Evolutionary conservation across 2,113 vertebrate species (phyloP), one percentile per base, ranked within the genome.

Genomic region (Carlito syrichta): DNA sequence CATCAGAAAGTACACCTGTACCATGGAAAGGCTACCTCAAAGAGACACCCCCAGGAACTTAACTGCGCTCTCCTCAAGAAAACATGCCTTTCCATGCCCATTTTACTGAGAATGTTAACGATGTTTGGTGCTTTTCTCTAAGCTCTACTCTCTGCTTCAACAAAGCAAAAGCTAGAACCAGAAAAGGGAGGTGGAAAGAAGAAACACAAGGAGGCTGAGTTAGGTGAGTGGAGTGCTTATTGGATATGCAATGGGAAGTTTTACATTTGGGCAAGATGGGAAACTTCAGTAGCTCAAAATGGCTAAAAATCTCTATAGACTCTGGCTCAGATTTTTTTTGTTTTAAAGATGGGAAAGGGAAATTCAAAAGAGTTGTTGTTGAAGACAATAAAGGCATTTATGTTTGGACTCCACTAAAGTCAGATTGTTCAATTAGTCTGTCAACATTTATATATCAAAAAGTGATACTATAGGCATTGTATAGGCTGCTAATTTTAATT

Each of bases 41-140:
- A 77, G 77, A 90, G 68, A 56, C 60, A 35, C 32, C 23, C 6
- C 32, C 7, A 2, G 23, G 78, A 82, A 40, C 22, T 89, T 38
- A 25, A 4, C 8, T 56, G 52, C 48, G n/a, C 17, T 48, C 12
- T 16, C 22, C 27, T 58, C 27, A 8, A 27, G 30, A 93, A 83
- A 87, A 35, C 7, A 12, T 16, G 23, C 8, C 12, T 66, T 69
- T 83, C 54, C 66, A 1, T 0, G 0, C 73, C 22, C 10, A 22
- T 4, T 10, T 0, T 0, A 20, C 1, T 9, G 32, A 56, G 22
- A 6, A 6, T 1, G 11, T 27, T 14, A 27, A 54, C 7, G 20
- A 20, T 66, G 9, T 25, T 63, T 3, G 25, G 6, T 2, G 12
- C 11, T 78, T 78, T 81, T 43, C 38, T 76, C 16, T 94, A 77